Conservation (phyloP, 2,888 invertebrate genomes). For the Perizoma affinitatum region DNA sequence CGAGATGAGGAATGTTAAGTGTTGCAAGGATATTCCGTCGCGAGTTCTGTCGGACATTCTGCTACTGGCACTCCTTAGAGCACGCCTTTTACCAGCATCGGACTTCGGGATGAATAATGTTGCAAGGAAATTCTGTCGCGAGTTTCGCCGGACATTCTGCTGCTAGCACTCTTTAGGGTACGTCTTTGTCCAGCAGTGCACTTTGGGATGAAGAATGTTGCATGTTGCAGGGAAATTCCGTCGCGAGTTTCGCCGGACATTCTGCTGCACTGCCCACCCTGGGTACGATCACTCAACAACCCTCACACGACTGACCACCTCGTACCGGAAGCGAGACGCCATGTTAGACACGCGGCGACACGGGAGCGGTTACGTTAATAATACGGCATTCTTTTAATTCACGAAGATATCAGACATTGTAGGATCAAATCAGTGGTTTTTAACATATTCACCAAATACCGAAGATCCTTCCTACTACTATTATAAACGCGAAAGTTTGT, state of each 20-base stretch:
- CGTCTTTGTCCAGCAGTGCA: too few species aligned
- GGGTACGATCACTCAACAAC: conserved; percentile 58
- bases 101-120: too few species aligned
- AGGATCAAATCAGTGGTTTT: too few species aligned
- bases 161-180: background rate
- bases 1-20: too few species aligned
- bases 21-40: conserved; percentile 52
- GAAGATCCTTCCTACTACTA: too few species aligned
- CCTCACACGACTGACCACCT: conserved; percentile 59
- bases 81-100: too few species aligned
- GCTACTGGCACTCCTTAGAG: too few species aligned
- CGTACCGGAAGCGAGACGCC: conserved; percentile 47
- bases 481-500: too few species aligned
- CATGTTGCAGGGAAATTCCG: conserved; percentile 52
- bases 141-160: conserved; percentile 87
- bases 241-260: conserved; percentile 84
- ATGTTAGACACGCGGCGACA: conserved; percentile 39
- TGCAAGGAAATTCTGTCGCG: conserved; percentile 52
- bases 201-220: too few species aligned
- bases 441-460: too few species aligned
- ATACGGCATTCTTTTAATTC: conserved; percentile 46
- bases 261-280: conserved; percentile 58
- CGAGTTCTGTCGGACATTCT: conserved; percentile 87
- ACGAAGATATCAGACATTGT: background rate
- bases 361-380: conserved; percentile 43